Base-by-base conservation (phyloP, 1,140 invertebrate species). In the Cydia strobilella region DNA sequence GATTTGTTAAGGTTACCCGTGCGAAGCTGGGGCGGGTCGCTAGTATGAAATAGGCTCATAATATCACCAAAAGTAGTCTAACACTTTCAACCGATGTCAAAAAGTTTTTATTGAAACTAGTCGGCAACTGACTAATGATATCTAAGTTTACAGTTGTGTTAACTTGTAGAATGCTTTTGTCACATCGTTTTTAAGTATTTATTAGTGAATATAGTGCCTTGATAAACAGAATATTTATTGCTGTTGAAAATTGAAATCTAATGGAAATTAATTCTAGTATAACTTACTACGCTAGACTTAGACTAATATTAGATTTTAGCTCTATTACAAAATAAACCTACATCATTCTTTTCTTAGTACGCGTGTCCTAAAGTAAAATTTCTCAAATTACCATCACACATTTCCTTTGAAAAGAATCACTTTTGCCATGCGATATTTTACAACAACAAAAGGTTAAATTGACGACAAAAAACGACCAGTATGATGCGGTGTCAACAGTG, bases 401-500 rank as follows among this genome's bases (percentile, higher is more conserved):
- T 39, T 69, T 69, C 42, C 65, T 2, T 69, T 69, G 15, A 69
- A 69, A 69, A 42, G 65, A 69, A 69, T 69, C 65, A 69, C 15
- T 83, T 86, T 79, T 78, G 84, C 76, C 78, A 81, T 81, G 82
- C 87, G 83, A 88, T 88, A 90, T 90, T 86, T 80, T 83, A 79
- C 81, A 80, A 81, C 84, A 84, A 91, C 89, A 90, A 87, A 88
- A 39, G 84, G 76, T 80, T 84, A 88, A 86, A 90, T 90, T 88
- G 87, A 79, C 82, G 84, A 90, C 87, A 90, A 90, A 82, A 91
- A 90, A 90, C 88, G 88, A 85, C 86, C 86, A 83, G 86, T 87
- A 90, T 85, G 87, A 91, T 88, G 83, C 81, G 87, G 88, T 90
- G 86, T 88, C 87, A 90, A 88, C 87, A 84, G 83, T 89, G 88